Base-by-base conservation (phyloP, 2,888 invertebrate species). In the Caenorhabditis sinica region DNA sequence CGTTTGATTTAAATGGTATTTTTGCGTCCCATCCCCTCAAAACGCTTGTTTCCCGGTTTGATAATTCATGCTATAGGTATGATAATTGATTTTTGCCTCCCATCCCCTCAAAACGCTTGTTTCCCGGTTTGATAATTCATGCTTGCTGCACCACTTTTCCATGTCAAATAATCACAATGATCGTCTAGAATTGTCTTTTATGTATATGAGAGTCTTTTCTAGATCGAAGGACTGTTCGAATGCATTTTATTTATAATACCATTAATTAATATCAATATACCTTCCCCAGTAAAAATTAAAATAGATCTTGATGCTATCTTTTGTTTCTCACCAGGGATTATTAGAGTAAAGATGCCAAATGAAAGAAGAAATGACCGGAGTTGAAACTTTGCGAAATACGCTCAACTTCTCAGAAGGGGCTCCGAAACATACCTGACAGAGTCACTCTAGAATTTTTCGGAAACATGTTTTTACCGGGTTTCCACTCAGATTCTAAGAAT, bases 171-270 rank as follows among this genome's bases (percentile, higher is more conserved):
- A 30, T 45, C 61, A 40, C 30, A 20, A 49, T 51, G 69, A 69
- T 69, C 56, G 56, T 69, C 69, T 69, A 56, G 69, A 69, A 56
- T 53, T 40, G 23, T 66, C 66, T 25, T 58, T 45, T 45, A 72
- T 80, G 71, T 71, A 69, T 79, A 72, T 71, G 71, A 79, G 63
- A 63, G 63, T 65, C 56, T 63, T 79, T 71, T 53, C 63, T 72
- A 65, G 30, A 56, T 53, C 40, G 40, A 69, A 66, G 60, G 45
- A 58, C 69, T 71, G 51, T 72, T 79, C 56, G 65, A 74, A 49
- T 61, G 61, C 73, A 73, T 73, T 61, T 45, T 61, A 61, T 73
- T 51, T 68, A 51, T 68, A 23, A 45, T 65, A 45, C 30, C 49
- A 30, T 63, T 73, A 28, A 49, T 61, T 73, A n/a, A n/a, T n/a